Evolutionary conservation across 2,888 invertebrate species (phyloP).

Genomic region (Idaea aversata): DNA sequence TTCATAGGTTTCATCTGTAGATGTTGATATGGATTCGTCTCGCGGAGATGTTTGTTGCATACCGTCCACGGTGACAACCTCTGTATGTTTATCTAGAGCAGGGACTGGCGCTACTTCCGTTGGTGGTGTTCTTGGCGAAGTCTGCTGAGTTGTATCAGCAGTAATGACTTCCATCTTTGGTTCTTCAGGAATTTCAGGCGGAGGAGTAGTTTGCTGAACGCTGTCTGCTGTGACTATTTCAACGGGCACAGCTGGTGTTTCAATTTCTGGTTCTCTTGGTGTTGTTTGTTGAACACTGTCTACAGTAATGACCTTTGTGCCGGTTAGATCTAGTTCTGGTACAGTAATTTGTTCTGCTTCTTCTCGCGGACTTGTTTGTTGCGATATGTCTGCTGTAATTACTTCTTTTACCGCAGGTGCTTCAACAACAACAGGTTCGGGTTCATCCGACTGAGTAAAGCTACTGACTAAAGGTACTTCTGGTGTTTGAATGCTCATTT

Average conservation of each 20-base stretch:
- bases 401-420: constrained; percentile 44
- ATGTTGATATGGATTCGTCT: constrained; percentile 71
- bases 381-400: constrained; percentile 12
- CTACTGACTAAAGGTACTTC: constrained; percentile 58
- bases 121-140: constrained; percentile 74
- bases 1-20: constrained; percentile 80
- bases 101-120: constrained; percentile 28
- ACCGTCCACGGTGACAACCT: constrained; percentile 41
- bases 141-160: constrained; percentile 68
- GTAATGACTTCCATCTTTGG: constrained; percentile 31
- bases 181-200: constrained; percentile 14
- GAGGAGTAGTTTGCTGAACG: constrained; percentile 44
- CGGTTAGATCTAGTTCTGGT: constrained; percentile 10
- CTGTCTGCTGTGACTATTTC: constrained; percentile 15
- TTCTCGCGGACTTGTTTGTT: constrained; percentile 44
- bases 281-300: constrained; percentile 25
- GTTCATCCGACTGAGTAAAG: constrained; percentile 69
- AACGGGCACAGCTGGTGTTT: background rate
- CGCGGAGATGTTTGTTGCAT: constrained; percentile 77
- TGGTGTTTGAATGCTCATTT: constrained; percentile 65
- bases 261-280: constrained; percentile 14
- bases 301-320: constrained; percentile 13
- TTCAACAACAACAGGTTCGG: constrained; percentile 37
- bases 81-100: constrained; percentile 35
- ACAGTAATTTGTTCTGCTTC: constrained; percentile 26